A percentile compares a stretch with the other conserved stretches of the same genome.
phyloP scores from a whole-genome alignment of 2,797 vertebrate genomes.

The Rhinatrema bivittatum region DNA sequence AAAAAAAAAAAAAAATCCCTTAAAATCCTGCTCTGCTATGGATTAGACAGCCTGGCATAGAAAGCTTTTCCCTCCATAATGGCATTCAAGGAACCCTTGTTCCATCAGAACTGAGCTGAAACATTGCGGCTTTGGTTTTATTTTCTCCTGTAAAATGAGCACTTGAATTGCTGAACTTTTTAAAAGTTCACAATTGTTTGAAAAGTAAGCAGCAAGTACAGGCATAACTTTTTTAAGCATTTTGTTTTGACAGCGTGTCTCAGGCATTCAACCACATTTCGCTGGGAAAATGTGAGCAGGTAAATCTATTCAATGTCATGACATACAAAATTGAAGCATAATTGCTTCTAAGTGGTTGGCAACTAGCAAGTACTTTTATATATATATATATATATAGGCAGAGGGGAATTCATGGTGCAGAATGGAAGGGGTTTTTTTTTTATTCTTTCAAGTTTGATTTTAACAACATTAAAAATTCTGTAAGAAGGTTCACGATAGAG shows the following conservation, averaged over 20 bases:
- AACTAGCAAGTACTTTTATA: conserved; percentile 44
- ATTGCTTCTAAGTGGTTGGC: conserved; percentile 53
- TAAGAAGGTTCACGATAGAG: conserved; percentile 26
- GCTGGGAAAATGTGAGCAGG: conserved; percentile 41
- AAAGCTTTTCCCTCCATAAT: not conserved
- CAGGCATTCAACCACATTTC: conserved; percentile 41
- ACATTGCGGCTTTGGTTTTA: not conserved
- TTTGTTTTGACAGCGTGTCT: conserved; percentile 47
- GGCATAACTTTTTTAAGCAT: conserved; percentile 28
- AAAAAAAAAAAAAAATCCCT: no score
- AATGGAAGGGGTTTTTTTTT: conserved; percentile 45
- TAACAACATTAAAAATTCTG: conserved; percentile 27
- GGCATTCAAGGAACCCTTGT: not conserved
- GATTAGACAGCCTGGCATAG: no score
- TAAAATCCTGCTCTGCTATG: no score
- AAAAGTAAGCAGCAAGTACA: not conserved
- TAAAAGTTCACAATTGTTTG: conserved; percentile 24
- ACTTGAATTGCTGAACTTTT: conserved; percentile 24
- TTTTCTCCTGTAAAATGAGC: conserved; percentile 15
- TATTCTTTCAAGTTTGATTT: conserved; percentile 48
- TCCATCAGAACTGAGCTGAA: not conserved
- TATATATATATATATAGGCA: conserved; percentile 31
- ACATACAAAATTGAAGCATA: conserved; percentile 49
- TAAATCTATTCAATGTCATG: conserved; percentile 54
- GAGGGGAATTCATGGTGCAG: conserved; percentile 42